Conservation (phyloP, 2,888 invertebrate genomes). For the Physocephala rufipes region DNA sequence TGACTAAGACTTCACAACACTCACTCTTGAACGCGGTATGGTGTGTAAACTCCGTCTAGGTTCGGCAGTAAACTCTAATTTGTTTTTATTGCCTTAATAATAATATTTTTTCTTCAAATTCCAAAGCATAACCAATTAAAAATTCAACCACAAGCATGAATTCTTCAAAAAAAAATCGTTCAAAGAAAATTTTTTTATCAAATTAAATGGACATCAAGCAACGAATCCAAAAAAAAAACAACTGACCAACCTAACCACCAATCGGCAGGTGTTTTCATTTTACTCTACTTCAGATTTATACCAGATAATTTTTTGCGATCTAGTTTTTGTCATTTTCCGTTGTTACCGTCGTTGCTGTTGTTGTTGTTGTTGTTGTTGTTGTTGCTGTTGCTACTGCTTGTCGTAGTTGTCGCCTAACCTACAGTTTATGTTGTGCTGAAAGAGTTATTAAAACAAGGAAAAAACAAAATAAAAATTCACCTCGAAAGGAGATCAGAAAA, state of each 20-base stretch:
- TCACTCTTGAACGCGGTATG: too few species aligned
- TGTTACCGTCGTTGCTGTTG: not conserved
- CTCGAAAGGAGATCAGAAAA: not conserved
- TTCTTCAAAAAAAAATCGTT: too few species aligned
- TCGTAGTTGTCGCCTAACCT: not conserved
- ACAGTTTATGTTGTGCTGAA: constrained; percentile 21
- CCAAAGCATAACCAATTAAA: not conserved
- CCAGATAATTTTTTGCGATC: not conserved
- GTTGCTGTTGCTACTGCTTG: not conserved
- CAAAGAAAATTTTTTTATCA: too few species aligned
- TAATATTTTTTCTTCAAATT: constrained; percentile 1
- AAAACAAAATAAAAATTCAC: not conserved
- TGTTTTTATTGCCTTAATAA: too few species aligned
- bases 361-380: not conserved
- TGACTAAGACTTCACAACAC: too few species aligned
- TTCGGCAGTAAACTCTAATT: too few species aligned
- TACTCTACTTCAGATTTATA: not conserved
- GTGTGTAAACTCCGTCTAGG: too few species aligned
- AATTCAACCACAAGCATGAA: not conserved
- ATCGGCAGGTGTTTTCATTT: not conserved
- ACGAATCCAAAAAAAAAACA: too few species aligned
- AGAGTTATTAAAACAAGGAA: not conserved
- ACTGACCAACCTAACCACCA: too few species aligned
- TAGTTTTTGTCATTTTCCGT: not conserved
- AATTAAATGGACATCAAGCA: too few species aligned